A percentile compares a stretch with the other conserved stretches of the same genome.
phyloP scores from a whole-genome alignment of 2,113 vertebrate genomes.

The Gallinago jamesoni region DNA sequence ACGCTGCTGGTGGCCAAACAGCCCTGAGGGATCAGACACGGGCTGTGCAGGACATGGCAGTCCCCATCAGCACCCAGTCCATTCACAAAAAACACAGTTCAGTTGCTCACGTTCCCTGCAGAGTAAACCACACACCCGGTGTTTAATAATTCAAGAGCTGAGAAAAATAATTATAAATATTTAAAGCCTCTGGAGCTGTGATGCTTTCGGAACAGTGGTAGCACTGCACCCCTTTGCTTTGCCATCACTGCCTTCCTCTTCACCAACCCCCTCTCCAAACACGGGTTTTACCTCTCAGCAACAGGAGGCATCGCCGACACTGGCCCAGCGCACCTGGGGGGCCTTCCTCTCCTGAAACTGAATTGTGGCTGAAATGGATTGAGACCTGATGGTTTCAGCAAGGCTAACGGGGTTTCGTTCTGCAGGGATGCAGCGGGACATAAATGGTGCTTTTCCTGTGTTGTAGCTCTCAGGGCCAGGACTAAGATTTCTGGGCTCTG shows the following conservation, averaged over 20 bases:
- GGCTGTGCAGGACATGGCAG: background rate
- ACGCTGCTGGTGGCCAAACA: background rate
- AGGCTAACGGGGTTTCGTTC: background rate
- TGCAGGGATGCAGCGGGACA: background rate
- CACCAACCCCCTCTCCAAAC: background rate
- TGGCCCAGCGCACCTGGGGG: background rate
- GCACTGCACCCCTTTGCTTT: background rate
- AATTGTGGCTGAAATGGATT: background rate
- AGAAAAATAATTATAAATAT: conserved; percentile 29
- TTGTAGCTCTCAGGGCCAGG: background rate
- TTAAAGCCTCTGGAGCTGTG: background rate
- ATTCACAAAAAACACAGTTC: background rate
- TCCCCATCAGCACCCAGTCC: background rate
- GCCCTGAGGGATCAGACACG: background rate
- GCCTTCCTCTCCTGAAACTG: background rate
- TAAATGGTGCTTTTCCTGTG: background rate
- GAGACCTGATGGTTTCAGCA: background rate
- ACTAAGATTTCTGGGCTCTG: background rate
- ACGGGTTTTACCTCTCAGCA: background rate
- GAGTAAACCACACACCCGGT: background rate
- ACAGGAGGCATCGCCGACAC: background rate
- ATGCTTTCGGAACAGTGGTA: background rate
- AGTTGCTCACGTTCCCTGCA: background rate
- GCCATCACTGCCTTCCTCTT: background rate
- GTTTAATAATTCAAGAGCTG: conserved; percentile 25